Evolutionary conservation across 1,140 invertebrate species (phyloP).

Genomic region (Mycetomoellerius zeteki): DNA sequence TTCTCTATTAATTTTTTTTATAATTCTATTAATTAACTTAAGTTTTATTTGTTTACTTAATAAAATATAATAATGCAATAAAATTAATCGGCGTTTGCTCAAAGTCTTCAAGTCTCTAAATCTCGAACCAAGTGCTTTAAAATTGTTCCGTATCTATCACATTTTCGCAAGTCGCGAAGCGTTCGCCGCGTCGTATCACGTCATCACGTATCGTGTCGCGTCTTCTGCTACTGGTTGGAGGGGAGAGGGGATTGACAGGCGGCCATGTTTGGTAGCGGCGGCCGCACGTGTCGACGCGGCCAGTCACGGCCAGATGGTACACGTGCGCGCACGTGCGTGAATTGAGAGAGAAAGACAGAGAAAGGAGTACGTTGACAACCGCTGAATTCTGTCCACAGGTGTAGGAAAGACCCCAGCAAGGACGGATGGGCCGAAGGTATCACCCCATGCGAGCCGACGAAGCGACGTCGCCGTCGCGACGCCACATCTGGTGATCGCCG

Average conservation of each 20-base stretch:
- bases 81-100: no score
- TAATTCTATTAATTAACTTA: no score
- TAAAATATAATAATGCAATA: no score
- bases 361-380: neutral
- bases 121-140: no score
- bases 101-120: no score
- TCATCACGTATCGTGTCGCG: neutral
- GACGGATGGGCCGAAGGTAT: neutral
- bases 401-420: neutral
- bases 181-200: neutral
- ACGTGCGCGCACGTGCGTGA: constrained; percentile 13
- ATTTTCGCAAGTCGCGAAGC: neutral
- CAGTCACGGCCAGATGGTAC: constrained; percentile 23
- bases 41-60: no score
- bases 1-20: no score
- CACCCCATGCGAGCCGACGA: neutral
- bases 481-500: constrained; percentile 38
- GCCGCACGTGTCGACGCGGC: constrained; percentile 56
- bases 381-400: constrained; percentile 67
- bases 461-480: constrained; percentile 49
- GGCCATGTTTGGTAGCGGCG: constrained; percentile 61
- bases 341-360: neutral
- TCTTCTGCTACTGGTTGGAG: constrained; percentile 11
- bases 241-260: constrained; percentile 32
- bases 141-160: no score